Conservation (phyloP, 2,888 invertebrate species). For the Caenorhabditis drosophilae region DNA sequence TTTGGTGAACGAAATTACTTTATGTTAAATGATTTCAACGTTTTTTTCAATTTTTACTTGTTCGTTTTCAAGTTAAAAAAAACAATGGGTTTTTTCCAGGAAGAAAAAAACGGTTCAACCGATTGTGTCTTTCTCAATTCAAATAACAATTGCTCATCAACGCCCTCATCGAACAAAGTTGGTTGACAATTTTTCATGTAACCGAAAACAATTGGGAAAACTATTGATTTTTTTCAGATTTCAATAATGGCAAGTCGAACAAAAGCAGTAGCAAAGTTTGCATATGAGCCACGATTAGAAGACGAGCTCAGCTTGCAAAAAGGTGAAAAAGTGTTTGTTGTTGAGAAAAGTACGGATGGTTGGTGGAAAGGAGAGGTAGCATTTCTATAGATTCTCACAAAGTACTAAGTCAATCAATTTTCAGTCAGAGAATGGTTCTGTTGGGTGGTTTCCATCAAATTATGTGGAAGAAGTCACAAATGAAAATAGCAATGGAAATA, state of each 20-base stretch:
- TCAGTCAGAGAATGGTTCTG: conserved; percentile 69
- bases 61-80: too few relatives aligned
- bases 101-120: conserved; percentile 27
- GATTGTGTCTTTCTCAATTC: conserved; percentile 26
- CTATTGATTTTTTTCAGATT: conserved; percentile 12
- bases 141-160: conserved; percentile 33
- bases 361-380: conserved; percentile 88
- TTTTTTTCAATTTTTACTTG: too few relatives aligned
- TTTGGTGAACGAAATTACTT: too few relatives aligned
- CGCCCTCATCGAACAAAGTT: conserved; percentile 33
- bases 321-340: conserved; percentile 89
- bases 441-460: conserved; percentile 97
- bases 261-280: conserved; percentile 87
- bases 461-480: conserved; percentile 77
- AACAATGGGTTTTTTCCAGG: too few relatives aligned
- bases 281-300: conserved; percentile 83
- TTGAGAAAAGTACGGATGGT: conserved; percentile 97
- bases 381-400: background rate
- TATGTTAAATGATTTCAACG: too few relatives aligned
- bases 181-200: background rate
- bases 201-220: background rate
- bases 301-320: conserved; percentile 93
- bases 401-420: too few relatives aligned
- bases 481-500: conserved; percentile 34
- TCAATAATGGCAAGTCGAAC: conserved; percentile 30